These are phyloP conservation scores for Polietes domitor DNA, from an alignment of 2,888 invertebrate genomes.

Conservation along the genomic window DNA sequence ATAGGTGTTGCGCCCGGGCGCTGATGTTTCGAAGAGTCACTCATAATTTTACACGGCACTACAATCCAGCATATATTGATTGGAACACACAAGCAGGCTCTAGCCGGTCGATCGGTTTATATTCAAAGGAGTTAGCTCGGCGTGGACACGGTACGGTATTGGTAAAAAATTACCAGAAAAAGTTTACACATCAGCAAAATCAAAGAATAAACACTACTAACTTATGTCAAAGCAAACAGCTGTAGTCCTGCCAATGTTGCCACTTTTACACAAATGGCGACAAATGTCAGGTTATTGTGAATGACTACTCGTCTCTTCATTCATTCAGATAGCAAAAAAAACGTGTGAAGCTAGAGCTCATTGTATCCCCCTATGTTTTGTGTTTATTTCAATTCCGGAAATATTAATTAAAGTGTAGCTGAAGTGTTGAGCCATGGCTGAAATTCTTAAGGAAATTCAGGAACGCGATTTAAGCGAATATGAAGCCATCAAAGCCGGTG, in stretches of 20 bases:
- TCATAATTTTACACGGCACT: slow-evolving; percentile 70
- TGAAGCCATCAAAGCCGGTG: slow-evolving; percentile 88
- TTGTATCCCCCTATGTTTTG: not conserved
- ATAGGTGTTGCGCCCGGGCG: slow-evolving; percentile 71
- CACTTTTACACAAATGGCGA: not conserved
- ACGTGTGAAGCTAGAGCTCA: slow-evolving; percentile 42
- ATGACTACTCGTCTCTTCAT: not conserved
- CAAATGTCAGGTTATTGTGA: slow-evolving; percentile 51
- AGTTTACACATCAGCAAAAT: slow-evolving; percentile 64
- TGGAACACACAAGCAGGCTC: slow-evolving; percentile 8
- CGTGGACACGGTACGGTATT: not conserved
- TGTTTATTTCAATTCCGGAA: not conserved
- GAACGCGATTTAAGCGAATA: slow-evolving; percentile 91
- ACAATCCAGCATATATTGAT: not conserved
- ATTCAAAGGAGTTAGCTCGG: not conserved
- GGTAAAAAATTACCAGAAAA: slow-evolving; percentile 22
- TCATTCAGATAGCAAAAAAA: slow-evolving; percentile 19
- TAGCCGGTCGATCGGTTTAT: not conserved
- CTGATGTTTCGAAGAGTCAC: slow-evolving; percentile 55
- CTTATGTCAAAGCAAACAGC: slow-evolving; percentile 49
- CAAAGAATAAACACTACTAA: slow-evolving; percentile 25
- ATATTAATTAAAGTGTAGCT: not conserved
- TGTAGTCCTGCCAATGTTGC: slow-evolving; percentile 34
- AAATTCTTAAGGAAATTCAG: slow-evolving; percentile 89
- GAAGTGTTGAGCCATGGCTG: slow-evolving; percentile 85